Conservation (phyloP, 2,113 vertebrate species). For the Oceanodroma tethys region DNA sequence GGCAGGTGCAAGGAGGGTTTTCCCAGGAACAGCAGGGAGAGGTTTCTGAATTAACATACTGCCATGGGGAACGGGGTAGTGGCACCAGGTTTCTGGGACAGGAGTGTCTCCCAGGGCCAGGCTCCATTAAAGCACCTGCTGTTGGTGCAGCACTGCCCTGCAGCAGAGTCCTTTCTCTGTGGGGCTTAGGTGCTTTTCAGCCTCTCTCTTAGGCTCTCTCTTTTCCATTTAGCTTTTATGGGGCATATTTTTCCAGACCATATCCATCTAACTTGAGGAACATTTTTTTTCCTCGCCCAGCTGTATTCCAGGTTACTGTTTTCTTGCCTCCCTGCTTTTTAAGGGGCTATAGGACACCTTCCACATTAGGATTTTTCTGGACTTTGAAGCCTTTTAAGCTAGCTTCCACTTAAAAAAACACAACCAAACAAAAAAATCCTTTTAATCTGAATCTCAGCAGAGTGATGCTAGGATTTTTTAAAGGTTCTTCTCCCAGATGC, state of each 20-base stretch:
- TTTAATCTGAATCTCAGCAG: neutral
- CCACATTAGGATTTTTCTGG: neutral
- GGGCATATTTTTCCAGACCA: neutral
- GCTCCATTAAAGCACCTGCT: neutral
- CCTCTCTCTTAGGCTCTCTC: neutral
- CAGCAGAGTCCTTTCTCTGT: neutral
- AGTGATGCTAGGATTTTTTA: neutral
- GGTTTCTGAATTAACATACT: neutral
- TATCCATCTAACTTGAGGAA: neutral
- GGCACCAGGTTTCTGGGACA: neutral
- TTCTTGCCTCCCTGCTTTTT: neutral
- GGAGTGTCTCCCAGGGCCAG: neutral
- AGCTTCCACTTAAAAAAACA: neutral
- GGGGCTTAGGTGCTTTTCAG: neutral
- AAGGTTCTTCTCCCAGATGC: neutral
- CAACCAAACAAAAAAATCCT: neutral
- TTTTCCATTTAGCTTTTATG: neutral
- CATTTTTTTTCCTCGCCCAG: neutral
- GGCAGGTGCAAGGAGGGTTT: neutral
- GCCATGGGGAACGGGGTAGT: neutral
- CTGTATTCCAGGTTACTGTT: neutral
- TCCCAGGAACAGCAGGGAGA: neutral
- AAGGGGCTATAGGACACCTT: neutral
- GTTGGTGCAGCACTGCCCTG: neutral
- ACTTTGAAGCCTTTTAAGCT: neutral